A percentile compares a stretch with the other conserved stretches of the same genome.
These are phyloP conservation scores for Saturnia japonica DNA, from an alignment of 2,888 invertebrate genomes.

Conservation along the genomic window DNA sequence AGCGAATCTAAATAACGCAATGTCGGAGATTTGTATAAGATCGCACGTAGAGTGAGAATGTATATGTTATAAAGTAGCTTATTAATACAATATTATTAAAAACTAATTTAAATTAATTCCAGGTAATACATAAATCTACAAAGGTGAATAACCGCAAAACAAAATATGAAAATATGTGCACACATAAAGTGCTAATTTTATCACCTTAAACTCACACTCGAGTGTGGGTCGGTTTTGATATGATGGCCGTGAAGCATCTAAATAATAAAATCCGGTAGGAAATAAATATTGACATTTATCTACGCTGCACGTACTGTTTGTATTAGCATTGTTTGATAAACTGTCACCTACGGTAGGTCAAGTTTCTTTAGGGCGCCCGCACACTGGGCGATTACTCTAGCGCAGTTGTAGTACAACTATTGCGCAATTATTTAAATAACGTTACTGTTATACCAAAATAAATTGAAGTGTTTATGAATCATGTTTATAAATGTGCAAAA, in stretches of 20 bases:
- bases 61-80: background rate
- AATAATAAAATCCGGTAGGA: conserved; percentile 38
- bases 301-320: conserved; percentile 15
- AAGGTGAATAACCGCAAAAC: conserved; percentile 49
- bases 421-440: background rate
- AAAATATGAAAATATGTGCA: conserved; percentile 50
- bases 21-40: background rate
- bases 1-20: background rate
- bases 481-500: background rate
- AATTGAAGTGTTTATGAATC: background rate
- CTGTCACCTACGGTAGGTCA: conserved; percentile 13
- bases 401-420: background rate
- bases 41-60: background rate
- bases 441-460: background rate
- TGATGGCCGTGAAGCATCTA: conserved; percentile 40
- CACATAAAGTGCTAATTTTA: conserved; percentile 64
- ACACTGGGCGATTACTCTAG: background rate
- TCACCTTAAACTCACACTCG: conserved; percentile 50
- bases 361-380: background rate
- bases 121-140: background rate
- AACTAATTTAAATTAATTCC: background rate
- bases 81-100: background rate
- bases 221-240: conserved; percentile 44
- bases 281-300: conserved; percentile 46
- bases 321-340: conserved; percentile 22